Evolutionary conservation across 2,113 vertebrate genomes (phyloP).

Genomic region (Pseudois nayaur): DNA sequence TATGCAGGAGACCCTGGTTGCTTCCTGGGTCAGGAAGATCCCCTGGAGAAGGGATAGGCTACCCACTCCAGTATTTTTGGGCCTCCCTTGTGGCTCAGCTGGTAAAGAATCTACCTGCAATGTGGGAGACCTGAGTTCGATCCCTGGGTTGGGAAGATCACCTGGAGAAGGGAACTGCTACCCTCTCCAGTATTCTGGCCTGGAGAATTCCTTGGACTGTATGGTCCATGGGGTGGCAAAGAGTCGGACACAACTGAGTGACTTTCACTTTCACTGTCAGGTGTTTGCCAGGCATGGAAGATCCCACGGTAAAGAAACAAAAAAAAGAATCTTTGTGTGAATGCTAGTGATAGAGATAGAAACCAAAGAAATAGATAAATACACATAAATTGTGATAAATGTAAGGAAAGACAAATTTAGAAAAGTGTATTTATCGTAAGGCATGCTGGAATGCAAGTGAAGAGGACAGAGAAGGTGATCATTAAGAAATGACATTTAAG

Average conservation of each 20-base stretch:
- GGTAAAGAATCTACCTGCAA: not conserved
- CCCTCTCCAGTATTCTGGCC: not conserved
- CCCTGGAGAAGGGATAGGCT: not conserved
- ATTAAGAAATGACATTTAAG: not conserved
- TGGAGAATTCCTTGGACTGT: not conserved
- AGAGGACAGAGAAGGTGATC: not conserved
- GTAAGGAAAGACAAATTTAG: not conserved
- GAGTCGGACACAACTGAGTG: fast-evolving
- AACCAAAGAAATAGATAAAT: not conserved
- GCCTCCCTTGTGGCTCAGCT: not conserved
- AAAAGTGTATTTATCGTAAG: not conserved
- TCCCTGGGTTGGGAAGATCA: not conserved
- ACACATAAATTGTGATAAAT: not conserved
- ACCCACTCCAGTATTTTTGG: not conserved
- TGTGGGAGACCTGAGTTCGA: not conserved
- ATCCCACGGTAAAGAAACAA: not conserved
- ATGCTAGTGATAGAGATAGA: not conserved
- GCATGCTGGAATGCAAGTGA: not conserved
- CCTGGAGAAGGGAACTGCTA: not conserved
- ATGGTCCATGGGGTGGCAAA: not conserved
- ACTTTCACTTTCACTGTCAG: not conserved
- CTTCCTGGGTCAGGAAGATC: not conserved
- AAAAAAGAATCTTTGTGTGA: not conserved
- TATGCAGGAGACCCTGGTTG: not conserved
- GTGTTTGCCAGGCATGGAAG: not conserved